phyloP scores from a whole-genome alignment of 2,113 vertebrate genomes.

The Panthera leo region DNA sequence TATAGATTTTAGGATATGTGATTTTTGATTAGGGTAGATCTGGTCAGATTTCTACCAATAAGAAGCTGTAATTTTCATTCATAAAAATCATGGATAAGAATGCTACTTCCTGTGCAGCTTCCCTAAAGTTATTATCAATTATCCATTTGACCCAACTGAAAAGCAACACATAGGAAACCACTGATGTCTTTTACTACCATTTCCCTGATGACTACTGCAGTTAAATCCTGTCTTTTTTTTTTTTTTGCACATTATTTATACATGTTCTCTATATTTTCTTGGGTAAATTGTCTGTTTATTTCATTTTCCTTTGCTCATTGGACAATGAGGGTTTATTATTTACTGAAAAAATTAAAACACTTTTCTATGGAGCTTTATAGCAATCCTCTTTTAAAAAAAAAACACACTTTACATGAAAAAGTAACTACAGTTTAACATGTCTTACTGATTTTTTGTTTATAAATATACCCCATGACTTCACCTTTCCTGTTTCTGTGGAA shows the following conservation, averaged over 20 bases:
- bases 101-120: neutral
- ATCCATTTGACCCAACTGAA: neutral
- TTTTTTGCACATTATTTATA: neutral
- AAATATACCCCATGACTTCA: neutral
- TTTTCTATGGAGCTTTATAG: neutral
- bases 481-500: neutral
- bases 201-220: neutral
- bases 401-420: neutral
- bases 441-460: neutral
- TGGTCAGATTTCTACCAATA: neutral
- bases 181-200: neutral
- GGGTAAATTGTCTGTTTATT: neutral
- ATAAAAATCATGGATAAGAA: neutral
- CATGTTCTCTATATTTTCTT: neutral
- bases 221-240: too few species aligned
- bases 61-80: neutral
- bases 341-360: neutral
- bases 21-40: neutral
- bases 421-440: neutral
- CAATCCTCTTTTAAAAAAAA: neutral
- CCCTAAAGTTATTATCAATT: neutral
- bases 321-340: neutral
- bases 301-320: neutral
- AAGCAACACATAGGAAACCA: neutral
- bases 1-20: neutral